A percentile compares a stretch with the other conserved stretches of the same genome.
Conservation (phyloP, 2,113 vertebrate genomes). For the Coptodon bakossiorum region DNA sequence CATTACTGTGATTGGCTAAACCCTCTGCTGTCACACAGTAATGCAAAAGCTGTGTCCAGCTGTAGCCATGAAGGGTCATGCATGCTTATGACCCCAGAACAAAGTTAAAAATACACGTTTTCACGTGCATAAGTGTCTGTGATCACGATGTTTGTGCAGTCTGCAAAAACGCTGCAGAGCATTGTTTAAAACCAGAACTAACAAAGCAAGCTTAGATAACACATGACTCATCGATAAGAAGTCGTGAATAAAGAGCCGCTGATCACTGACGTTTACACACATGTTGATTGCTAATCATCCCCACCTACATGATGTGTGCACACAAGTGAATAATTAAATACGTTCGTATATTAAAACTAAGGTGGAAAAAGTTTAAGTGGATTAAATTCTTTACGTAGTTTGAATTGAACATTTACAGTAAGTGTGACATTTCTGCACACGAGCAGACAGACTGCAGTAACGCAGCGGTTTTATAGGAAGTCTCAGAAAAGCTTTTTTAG, state of each 20-base stretch:
- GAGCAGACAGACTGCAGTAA: background rate
- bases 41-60: conserved; percentile 40
- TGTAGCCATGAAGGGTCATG: conserved; percentile 36
- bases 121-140: background rate
- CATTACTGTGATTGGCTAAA: conserved; percentile 3
- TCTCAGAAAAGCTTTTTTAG: background rate
- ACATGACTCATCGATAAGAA: background rate
- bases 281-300: background rate
- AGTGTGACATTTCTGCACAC: background rate
- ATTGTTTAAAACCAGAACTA: background rate
- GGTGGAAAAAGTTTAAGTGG: background rate
- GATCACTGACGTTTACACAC: background rate
- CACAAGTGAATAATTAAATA: background rate
- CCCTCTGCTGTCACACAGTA: conserved; percentile 3
- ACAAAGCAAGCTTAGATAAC: background rate
- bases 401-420: background rate
- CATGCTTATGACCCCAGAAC: conserved; percentile 29
- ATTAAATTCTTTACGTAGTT: background rate
- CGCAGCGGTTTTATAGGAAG: background rate
- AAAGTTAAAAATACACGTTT: background rate
- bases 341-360: background rate
- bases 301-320: background rate
- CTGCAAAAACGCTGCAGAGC: background rate
- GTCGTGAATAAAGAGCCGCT: background rate
- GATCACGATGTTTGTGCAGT: background rate